These are phyloP conservation scores for Anoplius nigerrimus DNA, from an alignment of 2,888 invertebrate species.

Conservation along the genomic window DNA sequence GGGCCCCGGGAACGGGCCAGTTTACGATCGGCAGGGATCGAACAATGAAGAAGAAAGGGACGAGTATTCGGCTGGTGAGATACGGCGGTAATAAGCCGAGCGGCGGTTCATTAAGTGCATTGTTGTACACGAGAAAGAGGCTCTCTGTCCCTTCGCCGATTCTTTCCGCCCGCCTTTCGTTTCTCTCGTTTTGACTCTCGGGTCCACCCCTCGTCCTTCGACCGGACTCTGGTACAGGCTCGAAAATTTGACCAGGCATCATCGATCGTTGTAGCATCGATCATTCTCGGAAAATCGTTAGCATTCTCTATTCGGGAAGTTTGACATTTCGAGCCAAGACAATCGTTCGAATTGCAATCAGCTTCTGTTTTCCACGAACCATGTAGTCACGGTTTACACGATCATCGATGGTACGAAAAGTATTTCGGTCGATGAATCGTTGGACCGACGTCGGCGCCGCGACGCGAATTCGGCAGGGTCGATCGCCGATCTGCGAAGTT, in stretches of 20 bases:
- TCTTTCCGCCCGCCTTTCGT: conserved; percentile 4
- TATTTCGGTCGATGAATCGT: conserved; percentile 14
- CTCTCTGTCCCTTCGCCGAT: conserved; percentile 17
- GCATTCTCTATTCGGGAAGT: too few species aligned
- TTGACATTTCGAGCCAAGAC: too few species aligned
- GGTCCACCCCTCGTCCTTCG: conserved; percentile 39
- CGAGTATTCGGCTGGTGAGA: conserved; percentile 63
- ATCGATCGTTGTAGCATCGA: too few species aligned
- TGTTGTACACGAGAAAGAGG: conserved; percentile 61
- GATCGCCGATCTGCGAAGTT: conserved; percentile 5
- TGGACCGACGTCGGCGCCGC: not conserved
- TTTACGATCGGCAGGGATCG: conserved; percentile 64
- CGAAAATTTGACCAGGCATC: too few species aligned
- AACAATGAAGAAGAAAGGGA: conserved; percentile 62
- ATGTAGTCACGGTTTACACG: conserved; percentile 8
- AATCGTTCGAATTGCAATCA: too few species aligned
- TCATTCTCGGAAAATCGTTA: too few species aligned
- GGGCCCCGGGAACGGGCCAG: conserved; percentile 44
- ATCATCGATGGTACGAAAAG: conserved; percentile 16
- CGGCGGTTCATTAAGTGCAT: conserved; percentile 72
- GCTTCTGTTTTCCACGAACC: too few species aligned
- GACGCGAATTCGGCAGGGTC: conserved; percentile 3
- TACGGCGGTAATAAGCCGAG: conserved; percentile 70
- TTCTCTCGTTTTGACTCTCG: conserved; percentile 12
- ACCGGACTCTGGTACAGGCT: conserved; percentile 50